A percentile compares a stretch with the other conserved stretches of the same genome.
Evolutionary conservation across 1,140 invertebrate genomes (phyloP).

Genomic region (Ceratina calcarata): DNA sequence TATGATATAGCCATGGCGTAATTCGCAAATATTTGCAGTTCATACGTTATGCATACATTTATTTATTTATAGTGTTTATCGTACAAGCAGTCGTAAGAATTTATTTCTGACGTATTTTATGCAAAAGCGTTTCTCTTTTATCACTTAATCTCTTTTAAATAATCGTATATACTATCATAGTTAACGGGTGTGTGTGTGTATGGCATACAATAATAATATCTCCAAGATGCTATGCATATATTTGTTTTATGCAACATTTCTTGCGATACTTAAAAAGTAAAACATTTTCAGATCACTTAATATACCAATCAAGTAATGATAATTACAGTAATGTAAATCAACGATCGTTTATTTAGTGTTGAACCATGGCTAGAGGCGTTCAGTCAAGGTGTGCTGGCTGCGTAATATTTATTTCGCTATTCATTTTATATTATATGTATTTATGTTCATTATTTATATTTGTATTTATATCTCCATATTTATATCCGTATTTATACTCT

Average conservation of each 20-base stretch:
- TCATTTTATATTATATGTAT: constrained; percentile 38
- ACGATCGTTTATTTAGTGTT: constrained; percentile 52
- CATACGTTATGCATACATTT: not conserved
- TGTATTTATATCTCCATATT: constrained; percentile 27
- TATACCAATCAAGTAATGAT: constrained; percentile 49
- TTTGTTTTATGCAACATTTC: no score
- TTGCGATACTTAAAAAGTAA: no score
- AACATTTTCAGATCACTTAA: no score
- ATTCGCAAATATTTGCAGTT: not conserved
- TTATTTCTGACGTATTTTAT: constrained; percentile 6
- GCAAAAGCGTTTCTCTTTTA: not conserved
- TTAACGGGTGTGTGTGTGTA: not conserved
- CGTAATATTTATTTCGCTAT: constrained; percentile 62
- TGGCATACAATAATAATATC: no score
- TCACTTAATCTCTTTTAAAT: not conserved
- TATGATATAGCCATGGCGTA: no score
- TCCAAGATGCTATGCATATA: no score
- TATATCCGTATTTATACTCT: constrained; percentile 21
- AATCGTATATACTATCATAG: not conserved
- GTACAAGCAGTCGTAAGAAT: constrained; percentile 16
- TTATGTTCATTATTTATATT: constrained; percentile 40
- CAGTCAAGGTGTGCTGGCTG: constrained; percentile 70
- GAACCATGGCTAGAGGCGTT: constrained; percentile 68
- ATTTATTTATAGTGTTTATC: not conserved
- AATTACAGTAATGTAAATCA: constrained; percentile 46